Evolutionary conservation across 2,113 vertebrate genomes (phyloP).

Genomic region (Limanda limanda): DNA sequence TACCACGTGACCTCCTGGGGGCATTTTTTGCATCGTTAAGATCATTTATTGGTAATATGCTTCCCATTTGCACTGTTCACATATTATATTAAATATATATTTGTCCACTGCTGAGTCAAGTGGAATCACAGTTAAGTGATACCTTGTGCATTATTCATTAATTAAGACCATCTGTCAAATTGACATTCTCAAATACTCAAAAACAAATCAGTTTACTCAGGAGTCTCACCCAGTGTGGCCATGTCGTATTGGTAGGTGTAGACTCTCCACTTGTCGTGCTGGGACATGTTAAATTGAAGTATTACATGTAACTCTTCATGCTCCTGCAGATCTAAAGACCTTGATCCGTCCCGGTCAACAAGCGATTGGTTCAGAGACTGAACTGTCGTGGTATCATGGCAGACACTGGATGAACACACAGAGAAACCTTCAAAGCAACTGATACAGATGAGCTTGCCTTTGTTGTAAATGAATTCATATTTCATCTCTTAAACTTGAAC

Average conservation of each 20-base stretch:
- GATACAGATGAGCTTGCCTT: background rate
- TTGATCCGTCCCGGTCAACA: conserved; percentile 14
- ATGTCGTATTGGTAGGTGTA: background rate
- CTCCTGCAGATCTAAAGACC: background rate
- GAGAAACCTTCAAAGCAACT: background rate
- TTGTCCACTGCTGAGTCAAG: too few relatives aligned
- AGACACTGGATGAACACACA: conserved; percentile 48
- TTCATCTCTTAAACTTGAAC: background rate
- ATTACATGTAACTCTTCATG: accelerated
- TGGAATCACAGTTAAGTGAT: too few relatives aligned
- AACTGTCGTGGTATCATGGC: accelerated
- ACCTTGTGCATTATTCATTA: too few relatives aligned
- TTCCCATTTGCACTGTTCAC: too few relatives aligned
- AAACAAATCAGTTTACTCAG: background rate
- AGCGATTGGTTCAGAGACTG: background rate
- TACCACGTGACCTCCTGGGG: too few relatives aligned
- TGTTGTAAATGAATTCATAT: background rate
- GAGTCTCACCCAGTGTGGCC: conserved; percentile 24
- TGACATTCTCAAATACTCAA: background rate
- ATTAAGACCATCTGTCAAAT: background rate
- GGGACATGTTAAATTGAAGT: conserved; percentile 44
- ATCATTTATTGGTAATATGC: too few relatives aligned
- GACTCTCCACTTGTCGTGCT: conserved; percentile 5
- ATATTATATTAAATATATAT: too few relatives aligned
- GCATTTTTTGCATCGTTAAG: too few relatives aligned